These are phyloP conservation scores for Dipodomys ordii DNA, from an alignment of 2,113 vertebrate genomes.

Conservation along the genomic window DNA sequence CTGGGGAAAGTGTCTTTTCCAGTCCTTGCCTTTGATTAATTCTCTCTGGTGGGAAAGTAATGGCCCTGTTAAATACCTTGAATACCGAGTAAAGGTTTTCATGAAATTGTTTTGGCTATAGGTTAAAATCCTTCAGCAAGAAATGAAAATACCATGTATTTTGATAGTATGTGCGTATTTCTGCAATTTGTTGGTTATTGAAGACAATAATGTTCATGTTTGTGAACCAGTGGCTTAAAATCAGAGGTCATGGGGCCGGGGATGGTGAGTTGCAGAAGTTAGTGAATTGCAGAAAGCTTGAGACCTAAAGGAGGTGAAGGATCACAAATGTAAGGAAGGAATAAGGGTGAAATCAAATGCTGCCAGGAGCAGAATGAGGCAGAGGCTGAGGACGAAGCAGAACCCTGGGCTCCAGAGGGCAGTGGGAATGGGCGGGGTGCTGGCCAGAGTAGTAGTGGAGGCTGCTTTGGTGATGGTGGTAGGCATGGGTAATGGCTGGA, in stretches of 20 bases:
- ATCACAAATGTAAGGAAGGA: background rate
- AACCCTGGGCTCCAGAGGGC: background rate
- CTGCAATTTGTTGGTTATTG: slow-evolving; percentile 28
- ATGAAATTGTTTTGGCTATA: slow-evolving; percentile 39
- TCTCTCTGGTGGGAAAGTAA: slow-evolving; percentile 56
- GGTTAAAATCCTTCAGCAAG: slow-evolving; percentile 46
- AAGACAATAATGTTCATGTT: slow-evolving; percentile 13
- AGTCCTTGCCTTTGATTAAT: slow-evolving; percentile 68
- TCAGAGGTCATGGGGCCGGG: background rate
- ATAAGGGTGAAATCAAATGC: background rate
- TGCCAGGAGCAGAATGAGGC: background rate
- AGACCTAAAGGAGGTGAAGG: background rate
- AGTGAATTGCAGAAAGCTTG: background rate
- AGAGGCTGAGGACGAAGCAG: background rate
- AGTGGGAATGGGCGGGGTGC: background rate
- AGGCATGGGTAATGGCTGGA: no score
- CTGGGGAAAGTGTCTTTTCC: slow-evolving; percentile 52
- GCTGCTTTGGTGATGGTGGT: background rate
- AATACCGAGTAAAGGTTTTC: slow-evolving; percentile 57
- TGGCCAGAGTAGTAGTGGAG: fast-evolving
- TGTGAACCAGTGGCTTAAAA: slow-evolving; percentile 49
- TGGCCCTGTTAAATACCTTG: slow-evolving; percentile 59
- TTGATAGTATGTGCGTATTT: slow-evolving; percentile 20
- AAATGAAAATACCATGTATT: background rate
- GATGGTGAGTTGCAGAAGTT: background rate